These are phyloP conservation scores for Oscheius sp. DNA, from an alignment of 1,140 invertebrate species.

Conservation along the genomic window DNA sequence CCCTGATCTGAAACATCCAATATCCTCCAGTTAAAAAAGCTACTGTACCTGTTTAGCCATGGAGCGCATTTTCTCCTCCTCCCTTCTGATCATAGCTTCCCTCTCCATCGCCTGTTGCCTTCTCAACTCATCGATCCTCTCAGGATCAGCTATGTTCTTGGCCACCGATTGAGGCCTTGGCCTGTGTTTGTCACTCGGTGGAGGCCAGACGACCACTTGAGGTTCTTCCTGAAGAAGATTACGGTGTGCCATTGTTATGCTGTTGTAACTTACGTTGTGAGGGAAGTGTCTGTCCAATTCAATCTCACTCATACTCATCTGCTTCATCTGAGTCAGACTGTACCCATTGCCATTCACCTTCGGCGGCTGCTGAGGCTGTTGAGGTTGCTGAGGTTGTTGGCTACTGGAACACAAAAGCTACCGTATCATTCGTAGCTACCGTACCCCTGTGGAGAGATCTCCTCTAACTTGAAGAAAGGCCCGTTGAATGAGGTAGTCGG, in stretches of 20 bases:
- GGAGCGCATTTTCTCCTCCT: conserved; percentile 37
- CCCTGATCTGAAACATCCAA: conserved; percentile 38
- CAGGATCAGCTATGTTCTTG: conserved; percentile 51
- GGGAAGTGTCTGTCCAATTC: conserved; percentile 31
- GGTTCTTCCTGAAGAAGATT: conserved; percentile 27
- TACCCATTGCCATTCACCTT: background rate
- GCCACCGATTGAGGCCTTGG: conserved; percentile 39
- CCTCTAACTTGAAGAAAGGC: conserved; percentile 55
- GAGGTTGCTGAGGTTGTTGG: too few relatives aligned
- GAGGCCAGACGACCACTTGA: conserved; percentile 56
- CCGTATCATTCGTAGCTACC: background rate
- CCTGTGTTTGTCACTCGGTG: conserved; percentile 33
- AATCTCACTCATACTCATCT: conserved; percentile 35
- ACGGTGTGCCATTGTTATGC: background rate
- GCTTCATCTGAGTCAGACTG: conserved; percentile 11
- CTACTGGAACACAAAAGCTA: background rate
- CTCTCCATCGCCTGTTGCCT: conserved; percentile 50
- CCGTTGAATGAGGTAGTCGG: conserved; percentile 52
- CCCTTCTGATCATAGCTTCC: conserved; percentile 48
- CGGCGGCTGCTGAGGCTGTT: conserved; percentile 1
- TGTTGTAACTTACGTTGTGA: conserved; percentile 3
- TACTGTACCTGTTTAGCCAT: conserved; percentile 48
- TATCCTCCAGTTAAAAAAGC: conserved; percentile 9
- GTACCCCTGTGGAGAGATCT: conserved; percentile 41
- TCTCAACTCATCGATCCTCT: conserved; percentile 50